These are phyloP conservation scores for Leptodactylus fallax DNA, from an alignment of 2,797 vertebrate species.

Conservation along the genomic window DNA sequence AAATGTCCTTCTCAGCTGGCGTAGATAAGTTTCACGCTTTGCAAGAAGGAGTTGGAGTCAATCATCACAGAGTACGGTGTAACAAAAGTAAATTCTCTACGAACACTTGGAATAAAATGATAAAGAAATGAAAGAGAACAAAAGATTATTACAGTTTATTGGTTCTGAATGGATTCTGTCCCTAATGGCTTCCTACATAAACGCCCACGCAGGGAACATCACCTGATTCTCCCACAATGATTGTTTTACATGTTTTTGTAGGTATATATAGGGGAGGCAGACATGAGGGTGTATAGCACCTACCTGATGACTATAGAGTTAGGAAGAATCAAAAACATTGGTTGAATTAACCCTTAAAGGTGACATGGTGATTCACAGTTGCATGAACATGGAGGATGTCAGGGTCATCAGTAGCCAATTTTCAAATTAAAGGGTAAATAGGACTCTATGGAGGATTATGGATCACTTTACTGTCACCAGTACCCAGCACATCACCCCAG, in stretches of 20 bases:
- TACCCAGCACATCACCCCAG: too few relatives aligned
- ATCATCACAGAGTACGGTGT: neutral
- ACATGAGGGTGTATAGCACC: neutral
- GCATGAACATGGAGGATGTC: too few relatives aligned
- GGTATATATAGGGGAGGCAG: neutral
- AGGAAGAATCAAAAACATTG: neutral
- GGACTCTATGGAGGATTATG: too few relatives aligned
- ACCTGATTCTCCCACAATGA: neutral
- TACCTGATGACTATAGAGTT: neutral
- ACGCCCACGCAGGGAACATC: conserved; percentile 15
- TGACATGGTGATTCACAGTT: too few relatives aligned
- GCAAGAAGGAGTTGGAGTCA: neutral
- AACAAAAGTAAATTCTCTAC: neutral
- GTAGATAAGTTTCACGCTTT: neutral
- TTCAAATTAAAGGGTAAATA: too few relatives aligned
- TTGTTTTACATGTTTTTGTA: neutral
- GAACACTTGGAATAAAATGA: conserved; percentile 17
- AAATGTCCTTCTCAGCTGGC: too few relatives aligned
- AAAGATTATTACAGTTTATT: conserved; percentile 33
- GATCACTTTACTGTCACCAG: too few relatives aligned
- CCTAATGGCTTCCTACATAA: conserved; percentile 33
- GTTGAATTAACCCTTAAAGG: neutral
- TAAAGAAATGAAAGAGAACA: conserved; percentile 24
- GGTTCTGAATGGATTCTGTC: conserved; percentile 27
- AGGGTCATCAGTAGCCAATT: too few relatives aligned